A percentile compares a stretch with the other conserved stretches of the same genome.
These are phyloP conservation scores for Hirtodrosophila histrioides DNA, from an alignment of 2,888 invertebrate genomes.

Conservation along the genomic window DNA sequence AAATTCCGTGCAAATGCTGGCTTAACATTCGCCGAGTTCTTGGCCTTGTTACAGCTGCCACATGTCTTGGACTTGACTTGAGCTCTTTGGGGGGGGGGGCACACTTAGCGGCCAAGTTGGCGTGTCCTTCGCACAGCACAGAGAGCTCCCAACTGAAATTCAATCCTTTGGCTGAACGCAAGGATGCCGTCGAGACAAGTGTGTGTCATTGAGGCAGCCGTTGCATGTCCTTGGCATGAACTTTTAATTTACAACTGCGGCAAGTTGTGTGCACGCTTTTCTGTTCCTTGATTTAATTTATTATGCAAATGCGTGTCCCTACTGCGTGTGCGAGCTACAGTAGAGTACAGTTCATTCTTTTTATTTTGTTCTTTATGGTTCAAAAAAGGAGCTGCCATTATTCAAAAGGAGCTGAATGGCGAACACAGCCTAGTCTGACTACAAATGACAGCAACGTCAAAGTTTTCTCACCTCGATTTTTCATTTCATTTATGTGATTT, in stretches of 20 bases:
- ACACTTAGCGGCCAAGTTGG: constrained; percentile 57
- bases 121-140: constrained; percentile 29
- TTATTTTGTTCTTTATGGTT: constrained; percentile 6
- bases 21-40: constrained; percentile 8
- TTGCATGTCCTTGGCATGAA: constrained; percentile 65
- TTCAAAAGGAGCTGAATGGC: constrained; percentile 35
- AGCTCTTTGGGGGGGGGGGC: constrained; percentile 5
- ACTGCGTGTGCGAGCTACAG: constrained; percentile 1
- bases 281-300: constrained; percentile 68
- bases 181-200: constrained; percentile 7
- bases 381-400: constrained; percentile 39
- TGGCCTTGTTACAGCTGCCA: constrained; percentile 33
- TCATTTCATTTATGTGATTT: constrained; percentile 72
- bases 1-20: background rate
- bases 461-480: constrained; percentile 77
- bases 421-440: constrained; percentile 52
- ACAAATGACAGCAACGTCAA: constrained; percentile 72
- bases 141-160: constrained; percentile 1
- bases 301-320: constrained; percentile 61
- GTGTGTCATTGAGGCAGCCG: constrained; percentile 17
- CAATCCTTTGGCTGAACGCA: background rate
- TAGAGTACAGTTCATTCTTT: constrained; percentile 18
- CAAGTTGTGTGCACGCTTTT: constrained; percentile 31
- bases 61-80: constrained; percentile 36
- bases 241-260: constrained; percentile 71